Base-by-base conservation (phyloP, 2,888 invertebrate species). In the Drosophila recens region DNA sequence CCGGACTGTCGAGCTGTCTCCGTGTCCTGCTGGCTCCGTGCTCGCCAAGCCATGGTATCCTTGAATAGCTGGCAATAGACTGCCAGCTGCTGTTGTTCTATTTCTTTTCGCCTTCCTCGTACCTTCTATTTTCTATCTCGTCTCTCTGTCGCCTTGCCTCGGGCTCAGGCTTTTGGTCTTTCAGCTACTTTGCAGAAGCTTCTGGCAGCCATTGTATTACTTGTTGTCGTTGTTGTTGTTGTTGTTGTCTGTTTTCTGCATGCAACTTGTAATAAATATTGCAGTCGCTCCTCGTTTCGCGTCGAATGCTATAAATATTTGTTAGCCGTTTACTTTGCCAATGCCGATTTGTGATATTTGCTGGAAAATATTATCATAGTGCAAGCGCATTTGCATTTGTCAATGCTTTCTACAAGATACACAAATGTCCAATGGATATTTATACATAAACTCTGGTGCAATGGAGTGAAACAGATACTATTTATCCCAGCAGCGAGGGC, bases 301-400 rank as follows among this genome's bases (percentile, higher is more conserved):
- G 63, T 59, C 61, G 63, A 74, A 65, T 70, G 72, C 84, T 80
- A 85, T 87, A 82, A 87, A 82, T 85, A 87, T 87, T 86, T 86
- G 88, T 86, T 86, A 75, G 78, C 76, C 88, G 75, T 85, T 86
- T 85, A 76, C 70, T 83, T 73, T 69, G 68, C 73, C 73, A 72
- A 79, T 83, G 82, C 69, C 82, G 88, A 82, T 87, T 88, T 88
- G 88, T 87, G 80, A 79, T 87, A 85, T 86, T 85, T 87, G 80
- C 72, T 79, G 74, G 74, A 80, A 87, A 87, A 84, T 84, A 80
- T 80, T 79, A 72, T 82, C 67, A 72, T 67, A 71, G 68, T 77
- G 65, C 71, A 68, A 33, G 71, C 53, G 59, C 67, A 70, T 82
- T 76, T 72, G 67, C 79, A 75, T 75, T 69, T 77, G 51, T 70